A percentile compares a stretch with the other conserved stretches of the same genome.
Evolutionary conservation across 2,113 vertebrate species (phyloP).

Genomic region (Desmodus rotundus): DNA sequence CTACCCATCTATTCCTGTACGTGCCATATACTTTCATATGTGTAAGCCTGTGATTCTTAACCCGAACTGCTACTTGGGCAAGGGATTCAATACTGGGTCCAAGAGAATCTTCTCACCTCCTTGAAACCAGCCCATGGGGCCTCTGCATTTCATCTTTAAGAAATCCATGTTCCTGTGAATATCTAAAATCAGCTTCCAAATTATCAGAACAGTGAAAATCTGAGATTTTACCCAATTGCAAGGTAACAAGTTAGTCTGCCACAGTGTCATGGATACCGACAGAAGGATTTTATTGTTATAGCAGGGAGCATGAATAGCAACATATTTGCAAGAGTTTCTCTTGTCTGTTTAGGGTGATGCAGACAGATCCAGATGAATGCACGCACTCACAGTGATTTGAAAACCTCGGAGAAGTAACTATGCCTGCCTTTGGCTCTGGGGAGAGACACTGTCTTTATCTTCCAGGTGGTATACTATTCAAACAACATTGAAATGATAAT

Average conservation of each 20-base stretch:
- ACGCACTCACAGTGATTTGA: not conserved
- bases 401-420: not conserved
- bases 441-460: not conserved
- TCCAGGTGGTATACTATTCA: not conserved
- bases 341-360: not conserved
- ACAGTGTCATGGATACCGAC: not conserved
- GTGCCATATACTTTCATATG: not conserved
- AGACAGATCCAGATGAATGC: not conserved
- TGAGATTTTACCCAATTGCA: not conserved
- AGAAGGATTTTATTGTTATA: not conserved
- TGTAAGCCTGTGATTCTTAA: not conserved
- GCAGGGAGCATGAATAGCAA: not conserved
- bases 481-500: not conserved
- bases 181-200: not conserved
- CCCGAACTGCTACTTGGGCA: not conserved
- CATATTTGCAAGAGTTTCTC: not conserved
- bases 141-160: not conserved
- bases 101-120: not conserved
- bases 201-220: not conserved
- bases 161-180: not conserved
- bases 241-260: not conserved
- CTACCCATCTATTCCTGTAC: not conserved
- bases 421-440: not conserved
- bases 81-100: not conserved
- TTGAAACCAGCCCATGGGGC: not conserved